A percentile compares a stretch with the other conserved stretches of the same genome.
These are phyloP conservation scores for Clivina fossor DNA, from an alignment of 2,888 invertebrate genomes.

Conservation along the genomic window DNA sequence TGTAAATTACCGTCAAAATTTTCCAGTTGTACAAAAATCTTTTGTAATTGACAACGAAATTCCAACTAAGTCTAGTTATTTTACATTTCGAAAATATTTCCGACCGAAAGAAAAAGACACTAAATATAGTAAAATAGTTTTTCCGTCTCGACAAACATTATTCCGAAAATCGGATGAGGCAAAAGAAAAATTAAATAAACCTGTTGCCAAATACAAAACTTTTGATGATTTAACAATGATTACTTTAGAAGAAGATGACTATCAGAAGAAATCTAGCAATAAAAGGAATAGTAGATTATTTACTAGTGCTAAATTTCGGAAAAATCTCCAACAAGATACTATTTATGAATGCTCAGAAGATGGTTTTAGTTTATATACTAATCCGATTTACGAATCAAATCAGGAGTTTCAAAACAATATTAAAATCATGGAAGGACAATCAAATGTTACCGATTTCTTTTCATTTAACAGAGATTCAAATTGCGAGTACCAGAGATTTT, in stretches of 20 bases:
- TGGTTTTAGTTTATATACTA: slow-evolving; percentile 49
- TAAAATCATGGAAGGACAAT: slow-evolving; percentile 23
- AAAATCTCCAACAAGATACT: slow-evolving; percentile 47
- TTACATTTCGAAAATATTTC: slow-evolving; percentile 25
- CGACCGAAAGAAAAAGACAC: slow-evolving; percentile 28
- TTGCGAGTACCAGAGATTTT: slow-evolving; percentile 21
- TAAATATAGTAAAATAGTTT: slow-evolving; percentile 30
- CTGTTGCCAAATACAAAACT: slow-evolving; percentile 29
- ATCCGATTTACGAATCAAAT: slow-evolving; percentile 49
- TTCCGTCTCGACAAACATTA: slow-evolving; percentile 19
- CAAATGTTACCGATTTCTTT: slow-evolving; percentile 4
- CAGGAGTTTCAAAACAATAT: slow-evolving; percentile 21
- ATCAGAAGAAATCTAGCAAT: slow-evolving; percentile 4
- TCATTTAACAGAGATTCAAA: slow-evolving; percentile 13
- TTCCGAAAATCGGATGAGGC: slow-evolving; percentile 6
- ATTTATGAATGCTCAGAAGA: slow-evolving; percentile 53
- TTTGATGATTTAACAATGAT: slow-evolving; percentile 27
- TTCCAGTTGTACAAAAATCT: slow-evolving; percentile 41
- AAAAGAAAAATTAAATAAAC: slow-evolving; percentile 26
- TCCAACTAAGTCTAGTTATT: slow-evolving; percentile 16
- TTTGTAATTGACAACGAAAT: slow-evolving; percentile 22
- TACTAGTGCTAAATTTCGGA: not conserved
- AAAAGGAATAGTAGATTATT: slow-evolving; percentile 4
- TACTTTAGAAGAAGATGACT: slow-evolving; percentile 1
- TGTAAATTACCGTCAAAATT: slow-evolving; percentile 49